These are phyloP conservation scores for Turritopsis dohrnii DNA, from an alignment of 30 jellyfish, hydroid and myxozoan genomes.

Conservation along the genomic window DNA sequence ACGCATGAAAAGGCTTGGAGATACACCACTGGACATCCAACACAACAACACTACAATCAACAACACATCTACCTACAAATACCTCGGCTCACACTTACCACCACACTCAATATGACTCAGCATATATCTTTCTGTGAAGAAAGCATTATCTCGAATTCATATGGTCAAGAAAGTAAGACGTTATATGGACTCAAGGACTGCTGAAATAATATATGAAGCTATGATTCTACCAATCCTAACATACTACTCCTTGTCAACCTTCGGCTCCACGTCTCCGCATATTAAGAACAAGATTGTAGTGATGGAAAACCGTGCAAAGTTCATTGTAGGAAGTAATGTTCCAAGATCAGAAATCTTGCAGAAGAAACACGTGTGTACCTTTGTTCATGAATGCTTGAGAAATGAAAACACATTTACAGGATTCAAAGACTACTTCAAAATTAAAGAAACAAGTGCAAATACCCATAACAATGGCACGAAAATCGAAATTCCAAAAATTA, in stretches of 20 bases:
- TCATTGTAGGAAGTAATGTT: neutral
- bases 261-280: neutral
- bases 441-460: slow-evolving; percentile 15
- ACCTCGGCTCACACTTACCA: neutral
- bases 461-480: slow-evolving; percentile 35
- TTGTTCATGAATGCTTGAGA: neutral
- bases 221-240: neutral
- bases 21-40: neutral
- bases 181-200: neutral
- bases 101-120: neutral
- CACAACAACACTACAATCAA: neutral
- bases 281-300: neutral
- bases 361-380: neutral
- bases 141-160: neutral
- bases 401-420: neutral
- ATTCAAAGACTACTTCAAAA: slow-evolving; percentile 15
- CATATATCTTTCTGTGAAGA: neutral
- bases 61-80: neutral
- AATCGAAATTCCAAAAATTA: slow-evolving; percentile 25
- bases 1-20: neutral
- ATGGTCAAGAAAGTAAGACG: neutral
- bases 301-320: neutral
- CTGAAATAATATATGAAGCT: neutral
- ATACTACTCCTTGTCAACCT: neutral
- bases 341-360: neutral